Conservation (phyloP, 2,888 invertebrate genomes). For the Pardosa pseudoannulata region DNA sequence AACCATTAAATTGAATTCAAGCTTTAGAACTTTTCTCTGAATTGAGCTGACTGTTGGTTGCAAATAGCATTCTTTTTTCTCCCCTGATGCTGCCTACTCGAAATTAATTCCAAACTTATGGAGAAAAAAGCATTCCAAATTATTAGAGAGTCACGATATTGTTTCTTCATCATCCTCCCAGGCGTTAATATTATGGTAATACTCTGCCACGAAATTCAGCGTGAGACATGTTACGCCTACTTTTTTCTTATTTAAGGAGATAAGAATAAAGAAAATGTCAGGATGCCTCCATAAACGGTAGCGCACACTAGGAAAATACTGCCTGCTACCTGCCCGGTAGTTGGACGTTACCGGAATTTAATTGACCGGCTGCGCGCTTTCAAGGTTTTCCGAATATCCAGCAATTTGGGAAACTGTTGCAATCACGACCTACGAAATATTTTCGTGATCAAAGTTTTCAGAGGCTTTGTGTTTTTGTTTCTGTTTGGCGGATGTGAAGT, state of each 20-base stretch:
- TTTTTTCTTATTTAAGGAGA: not conserved
- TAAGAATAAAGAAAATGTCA: not conserved
- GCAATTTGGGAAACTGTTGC: constrained; percentile 3
- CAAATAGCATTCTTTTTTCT: not conserved
- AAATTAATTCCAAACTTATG: not conserved
- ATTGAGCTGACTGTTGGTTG: not conserved
- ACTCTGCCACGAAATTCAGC: not conserved
- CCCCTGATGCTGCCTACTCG: not conserved
- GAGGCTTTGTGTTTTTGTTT: not conserved
- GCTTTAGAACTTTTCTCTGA: not conserved
- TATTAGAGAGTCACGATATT: not conserved
- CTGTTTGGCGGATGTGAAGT: not conserved
- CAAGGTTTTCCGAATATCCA: not conserved
- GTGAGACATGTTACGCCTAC: not conserved
- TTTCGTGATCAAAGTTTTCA: constrained; percentile 2
- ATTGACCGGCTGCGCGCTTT: not conserved
- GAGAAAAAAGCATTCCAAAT: not conserved
- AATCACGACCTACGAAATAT: constrained; percentile 3
- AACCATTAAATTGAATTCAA: not conserved
- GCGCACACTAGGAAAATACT: constrained; percentile 19
- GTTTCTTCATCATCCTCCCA: not conserved
- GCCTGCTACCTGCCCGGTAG: constrained; percentile 21
- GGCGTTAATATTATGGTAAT: not conserved
- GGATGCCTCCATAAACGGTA: constrained; percentile 19
- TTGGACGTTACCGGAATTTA: constrained; percentile 21